These are phyloP conservation scores for Phoxinus phoxinus DNA, from an alignment of 2,113 vertebrate species.

Conservation along the genomic window DNA sequence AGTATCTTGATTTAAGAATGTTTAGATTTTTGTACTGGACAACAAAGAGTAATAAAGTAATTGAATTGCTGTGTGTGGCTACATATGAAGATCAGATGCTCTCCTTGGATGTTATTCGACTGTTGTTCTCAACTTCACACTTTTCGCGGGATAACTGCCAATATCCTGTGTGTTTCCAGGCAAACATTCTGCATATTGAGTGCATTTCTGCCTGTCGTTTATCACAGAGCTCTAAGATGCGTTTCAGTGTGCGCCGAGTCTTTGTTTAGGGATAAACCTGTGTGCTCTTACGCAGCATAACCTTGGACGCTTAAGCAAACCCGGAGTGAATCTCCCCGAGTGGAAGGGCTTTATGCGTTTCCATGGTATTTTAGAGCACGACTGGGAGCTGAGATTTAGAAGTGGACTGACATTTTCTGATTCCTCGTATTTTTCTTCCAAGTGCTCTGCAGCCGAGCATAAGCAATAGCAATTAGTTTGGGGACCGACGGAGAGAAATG, in stretches of 20 bases:
- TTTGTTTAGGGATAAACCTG: conserved; percentile 9
- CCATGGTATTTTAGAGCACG: conserved; percentile 13
- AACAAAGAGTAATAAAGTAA: too few species aligned
- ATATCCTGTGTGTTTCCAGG: background rate
- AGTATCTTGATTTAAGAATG: too few species aligned
- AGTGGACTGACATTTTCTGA: conserved; percentile 40
- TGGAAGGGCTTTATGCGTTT: conserved; percentile 14
- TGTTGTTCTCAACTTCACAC: conserved; percentile 8
- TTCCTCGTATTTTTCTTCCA: conserved; percentile 27
- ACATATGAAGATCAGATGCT: background rate
- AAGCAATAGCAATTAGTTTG: conserved; percentile 44
- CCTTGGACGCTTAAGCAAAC: conserved; percentile 17
- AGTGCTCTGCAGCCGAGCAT: conserved; percentile 2
- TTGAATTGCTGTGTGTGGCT: background rate
- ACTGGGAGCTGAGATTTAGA: conserved; percentile 13
- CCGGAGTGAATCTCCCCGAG: conserved; percentile 3
- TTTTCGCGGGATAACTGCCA: background rate
- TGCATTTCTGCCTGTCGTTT: background rate
- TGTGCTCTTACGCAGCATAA: conserved; percentile 23
- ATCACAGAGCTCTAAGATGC: background rate
- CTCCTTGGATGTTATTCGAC: background rate
- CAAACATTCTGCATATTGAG: conserved; percentile 10
- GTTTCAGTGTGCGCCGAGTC: background rate
- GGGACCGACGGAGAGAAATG: conserved; percentile 26
- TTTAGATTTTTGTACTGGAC: too few species aligned